A percentile compares a stretch with the other conserved stretches of the same genome.
phyloP scores from a whole-genome alignment of 2,113 vertebrate species.

The Cephalopterus ornatus region DNA sequence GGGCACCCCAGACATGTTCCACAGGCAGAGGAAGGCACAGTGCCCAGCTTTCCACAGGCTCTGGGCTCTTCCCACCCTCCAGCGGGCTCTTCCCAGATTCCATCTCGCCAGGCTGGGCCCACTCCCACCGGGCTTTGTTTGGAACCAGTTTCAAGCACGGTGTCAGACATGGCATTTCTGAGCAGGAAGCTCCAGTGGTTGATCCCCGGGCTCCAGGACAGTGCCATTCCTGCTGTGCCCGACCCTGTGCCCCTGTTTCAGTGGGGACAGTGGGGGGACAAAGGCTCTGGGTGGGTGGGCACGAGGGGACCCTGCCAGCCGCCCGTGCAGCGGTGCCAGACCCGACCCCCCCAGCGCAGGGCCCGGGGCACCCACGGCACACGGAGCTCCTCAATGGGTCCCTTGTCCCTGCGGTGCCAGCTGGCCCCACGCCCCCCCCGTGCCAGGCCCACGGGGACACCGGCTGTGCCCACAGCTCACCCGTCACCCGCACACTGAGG shows the following conservation, averaged over 20 bases:
- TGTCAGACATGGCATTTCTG: not conserved
- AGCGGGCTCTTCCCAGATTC: not conserved
- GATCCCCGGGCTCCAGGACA: accelerated
- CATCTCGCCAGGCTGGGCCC: not conserved
- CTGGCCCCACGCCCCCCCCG: not conserved
- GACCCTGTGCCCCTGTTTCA: accelerated
- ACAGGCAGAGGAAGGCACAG: not conserved
- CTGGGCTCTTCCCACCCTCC: not conserved
- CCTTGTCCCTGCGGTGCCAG: not conserved
- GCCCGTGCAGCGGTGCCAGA: not conserved
- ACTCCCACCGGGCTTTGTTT: accelerated
- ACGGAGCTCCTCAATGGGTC: not conserved
- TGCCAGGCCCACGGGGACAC: constrained; percentile 31
- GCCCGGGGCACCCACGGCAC: not conserved
- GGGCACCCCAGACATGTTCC: not conserved
- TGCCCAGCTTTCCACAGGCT: too few species aligned
- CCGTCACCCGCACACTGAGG: not conserved
- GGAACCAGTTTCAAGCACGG: accelerated
- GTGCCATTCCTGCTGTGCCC: accelerated
- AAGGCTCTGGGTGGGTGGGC: not conserved
- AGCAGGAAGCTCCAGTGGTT: accelerated
- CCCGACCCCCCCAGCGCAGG: accelerated
- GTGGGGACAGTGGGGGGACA: not conserved
- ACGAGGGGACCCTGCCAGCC: not conserved
- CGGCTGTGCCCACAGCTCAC: not conserved